phyloP scores from a whole-genome alignment of 2,113 vertebrate species.

The Rhizomys pruinosus region DNA sequence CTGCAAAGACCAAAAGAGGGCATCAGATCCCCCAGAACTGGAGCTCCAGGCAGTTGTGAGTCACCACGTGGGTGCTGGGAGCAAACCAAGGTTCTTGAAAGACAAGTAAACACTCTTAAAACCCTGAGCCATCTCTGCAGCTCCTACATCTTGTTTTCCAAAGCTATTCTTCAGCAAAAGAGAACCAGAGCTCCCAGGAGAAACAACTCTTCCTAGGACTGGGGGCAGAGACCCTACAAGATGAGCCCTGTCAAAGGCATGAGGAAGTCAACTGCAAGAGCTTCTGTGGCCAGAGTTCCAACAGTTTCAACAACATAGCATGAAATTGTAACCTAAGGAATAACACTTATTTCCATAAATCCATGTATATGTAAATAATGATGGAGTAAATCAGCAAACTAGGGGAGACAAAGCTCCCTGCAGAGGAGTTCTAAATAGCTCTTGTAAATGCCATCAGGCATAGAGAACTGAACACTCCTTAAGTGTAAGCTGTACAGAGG shows the following conservation, averaged over 20 bases:
- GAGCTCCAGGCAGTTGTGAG: neutral
- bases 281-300: neutral
- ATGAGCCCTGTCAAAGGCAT: neutral
- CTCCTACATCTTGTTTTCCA: neutral
- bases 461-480: neutral
- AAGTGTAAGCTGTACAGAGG: neutral
- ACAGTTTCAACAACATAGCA: neutral
- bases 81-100: neutral
- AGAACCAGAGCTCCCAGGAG: neutral
- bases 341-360: neutral
- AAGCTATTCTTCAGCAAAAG: neutral
- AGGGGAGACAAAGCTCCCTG: neutral
- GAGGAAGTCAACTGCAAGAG: neutral
- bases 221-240: neutral
- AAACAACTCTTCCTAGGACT: neutral
- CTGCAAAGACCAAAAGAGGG: neutral
- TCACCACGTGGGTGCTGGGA: neutral
- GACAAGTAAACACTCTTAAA: neutral
- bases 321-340: neutral
- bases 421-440: neutral
- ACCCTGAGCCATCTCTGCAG: neutral
- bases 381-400: constrained; percentile 1
- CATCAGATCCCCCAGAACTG: neutral
- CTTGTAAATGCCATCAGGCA: neutral
- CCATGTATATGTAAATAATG: neutral